phyloP scores from a whole-genome alignment of 2,113 vertebrate species.

The Osmerus eperlanus region DNA sequence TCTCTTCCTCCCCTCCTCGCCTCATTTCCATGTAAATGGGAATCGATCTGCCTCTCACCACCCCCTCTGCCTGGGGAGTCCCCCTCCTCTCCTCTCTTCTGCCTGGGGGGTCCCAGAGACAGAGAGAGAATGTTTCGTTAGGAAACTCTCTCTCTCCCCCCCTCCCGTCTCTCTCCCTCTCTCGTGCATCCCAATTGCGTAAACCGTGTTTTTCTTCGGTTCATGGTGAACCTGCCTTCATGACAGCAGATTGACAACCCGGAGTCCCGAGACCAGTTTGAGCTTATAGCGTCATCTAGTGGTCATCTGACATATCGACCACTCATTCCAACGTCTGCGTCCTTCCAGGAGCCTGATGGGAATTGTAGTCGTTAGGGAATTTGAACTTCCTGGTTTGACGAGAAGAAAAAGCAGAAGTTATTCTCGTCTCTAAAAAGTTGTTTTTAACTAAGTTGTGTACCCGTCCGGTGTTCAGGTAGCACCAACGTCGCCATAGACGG shows the following conservation, averaged over 20 bases:
- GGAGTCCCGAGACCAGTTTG: neutral
- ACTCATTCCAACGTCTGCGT: neutral
- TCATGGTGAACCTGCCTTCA: neutral
- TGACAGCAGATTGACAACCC: neutral
- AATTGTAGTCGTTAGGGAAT: slow-evolving; percentile 45
- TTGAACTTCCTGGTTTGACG: slow-evolving; percentile 57
- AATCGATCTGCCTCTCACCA: slow-evolving; percentile 32
- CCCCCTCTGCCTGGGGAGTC: neutral
- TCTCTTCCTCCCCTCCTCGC: slow-evolving; percentile 64
- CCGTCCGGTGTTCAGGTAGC: neutral
- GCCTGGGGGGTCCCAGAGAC: neutral
- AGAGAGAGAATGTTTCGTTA: too few species aligned
- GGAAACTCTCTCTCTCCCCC: neutral
- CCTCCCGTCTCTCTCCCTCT: too few species aligned
- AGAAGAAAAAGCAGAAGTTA: slow-evolving; percentile 22
- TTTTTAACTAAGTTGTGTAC: slow-evolving; percentile 2
- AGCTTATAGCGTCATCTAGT: slow-evolving; percentile 36
- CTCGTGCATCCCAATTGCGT: too few species aligned
- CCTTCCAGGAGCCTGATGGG: slow-evolving; percentile 33
- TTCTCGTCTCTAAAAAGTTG: slow-evolving; percentile 27
- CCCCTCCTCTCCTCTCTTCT: neutral
- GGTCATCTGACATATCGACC: neutral
- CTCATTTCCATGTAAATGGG: slow-evolving; percentile 49
- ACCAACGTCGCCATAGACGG: slow-evolving; percentile 4
- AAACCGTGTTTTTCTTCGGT: neutral